A percentile compares a stretch with the other conserved stretches of the same genome.
phyloP scores from a whole-genome alignment of 2,888 invertebrate species.

The Parnassius mnemosyne region DNA sequence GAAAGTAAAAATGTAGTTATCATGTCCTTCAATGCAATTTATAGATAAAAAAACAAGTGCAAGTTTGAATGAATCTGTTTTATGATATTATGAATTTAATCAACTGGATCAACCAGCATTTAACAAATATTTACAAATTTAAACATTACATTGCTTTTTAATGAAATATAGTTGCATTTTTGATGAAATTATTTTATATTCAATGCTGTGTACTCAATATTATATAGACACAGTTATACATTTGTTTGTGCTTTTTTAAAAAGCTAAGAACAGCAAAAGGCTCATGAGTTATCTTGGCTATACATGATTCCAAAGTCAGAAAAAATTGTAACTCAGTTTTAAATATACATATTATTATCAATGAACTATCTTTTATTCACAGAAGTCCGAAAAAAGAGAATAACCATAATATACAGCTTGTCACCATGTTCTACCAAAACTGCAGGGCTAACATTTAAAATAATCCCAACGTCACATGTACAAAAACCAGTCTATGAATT shows the following conservation, averaged over 20 bases:
- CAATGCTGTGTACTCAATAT: constrained; percentile 72
- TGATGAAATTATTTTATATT: constrained; percentile 74
- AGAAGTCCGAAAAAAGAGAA: no score
- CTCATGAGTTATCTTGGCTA: constrained; percentile 60
- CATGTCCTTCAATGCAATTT: constrained; percentile 5
- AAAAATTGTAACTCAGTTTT: constrained; percentile 78
- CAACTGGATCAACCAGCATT: constrained; percentile 75
- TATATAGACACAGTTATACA: constrained; percentile 62
- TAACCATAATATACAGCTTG: no score
- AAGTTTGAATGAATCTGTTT: constrained; percentile 61
- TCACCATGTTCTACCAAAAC: no score
- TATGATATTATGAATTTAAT: constrained; percentile 41
- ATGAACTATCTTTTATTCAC: no score
- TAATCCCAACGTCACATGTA: no score
- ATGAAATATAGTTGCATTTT: constrained; percentile 74
- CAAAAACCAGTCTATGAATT: no score
- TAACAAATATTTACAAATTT: constrained; percentile 72
- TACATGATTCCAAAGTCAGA: constrained; percentile 62
- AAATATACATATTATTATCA: constrained; percentile 53
- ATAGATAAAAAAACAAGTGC: constrained; percentile 49
- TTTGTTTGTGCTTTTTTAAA: constrained; percentile 62
- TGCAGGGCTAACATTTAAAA: no score
- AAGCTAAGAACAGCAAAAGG: constrained; percentile 53
- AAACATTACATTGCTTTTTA: constrained; percentile 74
- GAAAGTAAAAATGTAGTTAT: constrained; percentile 13